A percentile compares a stretch with the other conserved stretches of the same genome.
Conservation (phyloP, 2,113 vertebrate genomes). For the Platycercus adscitus region DNA sequence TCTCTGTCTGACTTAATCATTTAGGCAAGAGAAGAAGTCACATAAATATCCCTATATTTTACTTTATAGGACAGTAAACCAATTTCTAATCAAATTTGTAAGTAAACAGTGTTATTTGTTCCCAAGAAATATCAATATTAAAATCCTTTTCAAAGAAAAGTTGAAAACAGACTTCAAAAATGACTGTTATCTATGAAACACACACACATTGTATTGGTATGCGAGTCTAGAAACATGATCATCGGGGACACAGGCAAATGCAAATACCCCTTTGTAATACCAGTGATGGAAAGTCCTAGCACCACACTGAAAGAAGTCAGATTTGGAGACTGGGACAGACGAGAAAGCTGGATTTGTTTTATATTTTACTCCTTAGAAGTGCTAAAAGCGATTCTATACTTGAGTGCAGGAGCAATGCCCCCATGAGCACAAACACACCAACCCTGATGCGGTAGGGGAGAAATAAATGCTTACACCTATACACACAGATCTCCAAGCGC, state of each 20-base stretch:
- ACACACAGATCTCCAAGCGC: neutral
- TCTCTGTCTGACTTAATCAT: conserved; percentile 14
- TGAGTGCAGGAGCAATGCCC: neutral
- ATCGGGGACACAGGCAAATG: neutral
- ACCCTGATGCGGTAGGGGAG: rapidly evolving
- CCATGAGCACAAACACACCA: rapidly evolving
- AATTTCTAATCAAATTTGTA: conserved; percentile 35
- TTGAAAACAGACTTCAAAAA: neutral
- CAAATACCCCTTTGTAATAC: neutral
- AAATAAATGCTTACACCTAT: neutral
- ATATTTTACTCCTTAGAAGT: neutral
- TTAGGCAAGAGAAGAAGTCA: conserved; percentile 23
- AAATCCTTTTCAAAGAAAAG: neutral
- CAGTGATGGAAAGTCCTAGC: neutral
- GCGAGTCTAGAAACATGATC: neutral
- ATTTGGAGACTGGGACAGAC: neutral
- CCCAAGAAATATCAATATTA: conserved; percentile 18
- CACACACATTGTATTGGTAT: neutral
- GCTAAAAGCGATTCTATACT: neutral
- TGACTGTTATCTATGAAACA: neutral
- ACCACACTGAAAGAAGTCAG: neutral
- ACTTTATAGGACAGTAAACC: conserved; percentile 29
- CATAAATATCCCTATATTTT: conserved; percentile 36
- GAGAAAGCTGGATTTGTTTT: neutral
- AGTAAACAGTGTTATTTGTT: conserved; percentile 23